These are phyloP conservation scores for Syrmaticus mikado DNA, from an alignment of 2,113 vertebrate genomes.

Conservation along the genomic window DNA sequence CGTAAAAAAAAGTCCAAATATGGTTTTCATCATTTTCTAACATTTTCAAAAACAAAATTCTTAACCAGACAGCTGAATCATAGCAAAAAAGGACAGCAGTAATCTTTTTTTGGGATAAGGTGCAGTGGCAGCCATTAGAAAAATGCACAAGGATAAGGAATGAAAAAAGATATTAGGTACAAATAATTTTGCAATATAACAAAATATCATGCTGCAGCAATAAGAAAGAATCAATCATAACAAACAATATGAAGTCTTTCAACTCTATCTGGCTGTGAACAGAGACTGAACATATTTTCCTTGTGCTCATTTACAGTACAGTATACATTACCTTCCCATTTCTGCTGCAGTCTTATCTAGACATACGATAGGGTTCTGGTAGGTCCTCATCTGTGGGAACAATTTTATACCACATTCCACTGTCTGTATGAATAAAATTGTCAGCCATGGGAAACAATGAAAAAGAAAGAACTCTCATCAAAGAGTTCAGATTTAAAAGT, in stretches of 20 bases:
- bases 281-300: not conserved
- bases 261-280: not conserved
- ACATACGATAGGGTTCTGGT: not conserved
- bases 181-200: not conserved
- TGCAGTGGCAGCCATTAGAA: not conserved
- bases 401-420: not conserved
- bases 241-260: not conserved
- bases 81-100: not conserved
- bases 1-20: not conserved
- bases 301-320: not conserved
- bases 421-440: not conserved
- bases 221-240: not conserved
- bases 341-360: constrained; percentile 34
- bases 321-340: not conserved
- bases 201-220: not conserved
- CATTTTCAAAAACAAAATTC: not conserved
- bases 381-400: not conserved
- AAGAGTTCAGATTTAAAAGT: not conserved
- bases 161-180: not conserved
- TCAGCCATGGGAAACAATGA: not conserved
- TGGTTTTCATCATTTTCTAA: not conserved
- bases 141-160: not conserved
- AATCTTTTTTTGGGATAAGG: not conserved
- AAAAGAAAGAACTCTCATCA: not conserved
- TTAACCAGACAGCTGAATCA: not conserved